Evolutionary conservation across 2,113 vertebrate species (phyloP).

Genomic region (Eptesicus fuscus): DNA sequence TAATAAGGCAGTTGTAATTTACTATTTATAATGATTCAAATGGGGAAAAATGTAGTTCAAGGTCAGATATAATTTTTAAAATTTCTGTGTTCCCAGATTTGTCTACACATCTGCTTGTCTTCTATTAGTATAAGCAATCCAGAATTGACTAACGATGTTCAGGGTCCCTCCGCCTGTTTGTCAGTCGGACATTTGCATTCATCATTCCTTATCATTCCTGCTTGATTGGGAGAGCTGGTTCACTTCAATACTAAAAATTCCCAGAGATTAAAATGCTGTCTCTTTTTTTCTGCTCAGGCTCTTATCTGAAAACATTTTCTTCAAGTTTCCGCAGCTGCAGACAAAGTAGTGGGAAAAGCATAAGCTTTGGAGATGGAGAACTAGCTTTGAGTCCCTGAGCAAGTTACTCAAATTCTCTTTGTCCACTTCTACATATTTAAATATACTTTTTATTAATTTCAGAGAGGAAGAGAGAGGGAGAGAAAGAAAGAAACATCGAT

Average conservation of each 20-base stretch:
- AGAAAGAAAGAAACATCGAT: no score
- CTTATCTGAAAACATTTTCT: constrained; percentile 57
- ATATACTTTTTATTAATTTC: no score
- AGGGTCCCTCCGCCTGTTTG: constrained; percentile 40
- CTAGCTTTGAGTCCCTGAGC: background rate
- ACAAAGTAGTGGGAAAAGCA: constrained; percentile 15
- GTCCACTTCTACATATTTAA: background rate
- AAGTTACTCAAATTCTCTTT: constrained; percentile 18
- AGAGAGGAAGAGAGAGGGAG: no score
- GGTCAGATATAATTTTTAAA: constrained; percentile 40
- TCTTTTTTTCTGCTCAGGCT: constrained; percentile 42
- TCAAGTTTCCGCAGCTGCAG: constrained; percentile 54
- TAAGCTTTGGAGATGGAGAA: background rate
- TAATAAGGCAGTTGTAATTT: background rate
- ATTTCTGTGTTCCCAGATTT: background rate
- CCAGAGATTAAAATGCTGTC: constrained; percentile 34
- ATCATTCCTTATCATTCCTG: constrained; percentile 59
- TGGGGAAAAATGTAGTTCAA: constrained; percentile 8
- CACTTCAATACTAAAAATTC: constrained; percentile 66
- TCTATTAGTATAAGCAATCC: constrained; percentile 7
- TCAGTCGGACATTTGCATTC: constrained; percentile 46
- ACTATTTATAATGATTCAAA: constrained; percentile 20
- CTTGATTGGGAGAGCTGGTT: constrained; percentile 62
- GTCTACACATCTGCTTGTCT: background rate
- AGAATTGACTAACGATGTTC: constrained; percentile 34